These are phyloP conservation scores for Thaumetopoea pityocampa DNA, from an alignment of 1,140 invertebrate genomes.

Conservation along the genomic window DNA sequence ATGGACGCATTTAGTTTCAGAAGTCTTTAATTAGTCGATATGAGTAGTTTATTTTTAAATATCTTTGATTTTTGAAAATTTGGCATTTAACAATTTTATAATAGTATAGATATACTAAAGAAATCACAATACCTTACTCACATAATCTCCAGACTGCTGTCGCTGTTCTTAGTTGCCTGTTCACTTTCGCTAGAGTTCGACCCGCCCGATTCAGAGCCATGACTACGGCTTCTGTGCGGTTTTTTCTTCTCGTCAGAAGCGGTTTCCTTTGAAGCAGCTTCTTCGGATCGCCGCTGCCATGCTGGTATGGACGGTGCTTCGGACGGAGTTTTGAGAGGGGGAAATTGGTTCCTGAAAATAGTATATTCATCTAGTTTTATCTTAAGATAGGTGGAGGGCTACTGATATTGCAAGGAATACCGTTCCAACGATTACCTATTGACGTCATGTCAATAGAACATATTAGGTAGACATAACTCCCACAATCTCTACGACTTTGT, in stretches of 20 bases:
- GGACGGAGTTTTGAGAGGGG: slow-evolving; percentile 76
- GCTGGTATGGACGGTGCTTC: slow-evolving; percentile 85
- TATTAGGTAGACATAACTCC: no score
- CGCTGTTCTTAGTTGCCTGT: slow-evolving; percentile 81
- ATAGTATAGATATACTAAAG: no score
- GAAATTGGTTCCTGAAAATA: slow-evolving; percentile 82
- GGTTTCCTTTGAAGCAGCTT: slow-evolving; percentile 43
- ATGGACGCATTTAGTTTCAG: no score
- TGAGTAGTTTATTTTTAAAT: no score
- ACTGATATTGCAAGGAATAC: background rate
- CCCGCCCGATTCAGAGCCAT: slow-evolving; percentile 75
- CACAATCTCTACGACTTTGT: no score
- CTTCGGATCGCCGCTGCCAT: slow-evolving; percentile 82
- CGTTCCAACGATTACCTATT: background rate
- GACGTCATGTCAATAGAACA: no score
- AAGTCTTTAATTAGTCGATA: no score
- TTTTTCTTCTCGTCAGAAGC: slow-evolving; percentile 47
- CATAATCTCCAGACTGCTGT: slow-evolving; percentile 83
- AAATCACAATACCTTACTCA: slow-evolving; percentile 51
- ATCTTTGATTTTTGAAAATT: no score
- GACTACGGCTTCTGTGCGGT: slow-evolving; percentile 46
- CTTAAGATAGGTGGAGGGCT: background rate
- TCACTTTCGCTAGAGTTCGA: slow-evolving; percentile 80
- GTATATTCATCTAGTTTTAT: background rate
- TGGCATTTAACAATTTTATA: no score